phyloP scores from a whole-genome alignment of 1,140 invertebrate species.

The Paralvinella palmiformis region DNA sequence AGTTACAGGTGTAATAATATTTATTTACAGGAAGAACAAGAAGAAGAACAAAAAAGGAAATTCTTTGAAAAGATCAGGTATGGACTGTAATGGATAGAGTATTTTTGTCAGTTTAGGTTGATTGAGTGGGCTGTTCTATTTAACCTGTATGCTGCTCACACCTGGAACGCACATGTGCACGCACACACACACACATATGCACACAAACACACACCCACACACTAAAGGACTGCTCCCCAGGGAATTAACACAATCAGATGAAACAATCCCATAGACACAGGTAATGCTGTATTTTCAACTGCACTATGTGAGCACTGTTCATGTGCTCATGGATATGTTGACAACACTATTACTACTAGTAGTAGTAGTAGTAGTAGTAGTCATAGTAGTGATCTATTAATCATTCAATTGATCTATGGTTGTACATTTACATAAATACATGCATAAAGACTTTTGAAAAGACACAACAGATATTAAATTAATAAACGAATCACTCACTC shows the following conservation, averaged over 20 bases:
- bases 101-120: not conserved
- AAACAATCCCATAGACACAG: too few relatives aligned
- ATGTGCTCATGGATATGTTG: too few relatives aligned
- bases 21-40: not conserved
- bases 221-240: not conserved
- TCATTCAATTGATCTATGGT: not conserved
- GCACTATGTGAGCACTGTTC: too few relatives aligned
- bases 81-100: not conserved
- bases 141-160: not conserved
- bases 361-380: not conserved
- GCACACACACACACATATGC: too few relatives aligned
- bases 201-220: too few relatives aligned
- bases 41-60: not conserved
- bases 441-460: not conserved
- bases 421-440: not conserved
- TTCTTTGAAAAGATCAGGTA: not conserved
- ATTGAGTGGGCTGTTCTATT: not conserved
- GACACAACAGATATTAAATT: not conserved
- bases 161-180: not conserved
- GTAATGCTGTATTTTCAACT: too few relatives aligned
- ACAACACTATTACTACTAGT: not conserved
- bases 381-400: not conserved
- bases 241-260: too few relatives aligned
- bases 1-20: too few relatives aligned
- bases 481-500: not conserved